Percentiles rank a stretch among this genome's conserved stretches.
These are phyloP conservation scores for Ambastaia sidthimunki DNA, from an alignment of 2,797 vertebrate genomes.

Conservation along the genomic window DNA sequence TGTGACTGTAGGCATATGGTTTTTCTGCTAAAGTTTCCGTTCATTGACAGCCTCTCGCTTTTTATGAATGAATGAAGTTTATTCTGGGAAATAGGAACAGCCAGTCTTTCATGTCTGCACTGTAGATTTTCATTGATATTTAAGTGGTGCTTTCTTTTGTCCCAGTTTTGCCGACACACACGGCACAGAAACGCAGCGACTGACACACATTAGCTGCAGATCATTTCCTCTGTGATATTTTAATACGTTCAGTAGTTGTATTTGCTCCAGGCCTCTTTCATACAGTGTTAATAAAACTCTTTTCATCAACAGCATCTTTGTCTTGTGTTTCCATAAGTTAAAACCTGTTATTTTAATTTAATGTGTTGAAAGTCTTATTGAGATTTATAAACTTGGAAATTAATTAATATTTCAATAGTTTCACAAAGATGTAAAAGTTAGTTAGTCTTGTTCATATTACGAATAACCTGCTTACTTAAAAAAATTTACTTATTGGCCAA, in stretches of 20 bases:
- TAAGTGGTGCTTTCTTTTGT: constrained; percentile 47
- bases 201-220: constrained; percentile 17
- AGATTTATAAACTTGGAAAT: neutral
- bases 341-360: neutral
- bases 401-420: no score
- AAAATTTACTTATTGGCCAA: neutral
- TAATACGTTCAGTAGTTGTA: neutral
- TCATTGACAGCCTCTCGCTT: constrained; percentile 69
- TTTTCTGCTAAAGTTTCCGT: constrained; percentile 73
- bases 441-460: no score
- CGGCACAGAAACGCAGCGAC: constrained; percentile 27
- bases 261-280: neutral
- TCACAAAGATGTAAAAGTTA: no score
- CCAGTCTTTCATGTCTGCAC: constrained; percentile 47
- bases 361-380: neutral
- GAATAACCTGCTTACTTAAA: neutral
- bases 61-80: constrained; percentile 75
- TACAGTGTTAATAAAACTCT: neutral
- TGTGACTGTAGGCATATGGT: constrained; percentile 59
- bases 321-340: neutral
- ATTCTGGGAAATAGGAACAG: constrained; percentile 64
- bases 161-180: constrained; percentile 3
- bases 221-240: neutral
- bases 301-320: neutral
- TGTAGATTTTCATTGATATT: constrained; percentile 48